Percentiles rank a stretch among this genome's conserved stretches.
These are phyloP conservation scores for Anguilla rostrata DNA, from an alignment of 2,113 vertebrate genomes.

Conservation along the genomic window DNA sequence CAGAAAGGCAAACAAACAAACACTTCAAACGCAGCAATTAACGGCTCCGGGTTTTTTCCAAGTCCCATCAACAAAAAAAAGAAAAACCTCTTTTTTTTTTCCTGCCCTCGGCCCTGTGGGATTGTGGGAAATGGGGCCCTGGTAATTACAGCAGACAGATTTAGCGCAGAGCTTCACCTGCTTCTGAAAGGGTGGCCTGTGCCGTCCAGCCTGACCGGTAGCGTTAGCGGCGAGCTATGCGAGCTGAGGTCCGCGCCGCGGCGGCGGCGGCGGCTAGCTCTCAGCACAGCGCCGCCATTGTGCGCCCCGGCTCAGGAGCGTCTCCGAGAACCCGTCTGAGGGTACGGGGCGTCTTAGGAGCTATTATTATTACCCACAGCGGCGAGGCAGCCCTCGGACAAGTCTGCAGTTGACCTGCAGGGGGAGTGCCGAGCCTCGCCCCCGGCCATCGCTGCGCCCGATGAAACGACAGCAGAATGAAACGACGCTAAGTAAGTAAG, in stretches of 20 bases:
- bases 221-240: neutral
- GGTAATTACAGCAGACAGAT: neutral
- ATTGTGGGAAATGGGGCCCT: neutral
- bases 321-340: neutral
- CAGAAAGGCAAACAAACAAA: neutral
- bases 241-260: neutral
- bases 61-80: neutral
- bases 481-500: neutral
- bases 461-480: neutral
- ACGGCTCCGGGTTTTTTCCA: neutral
- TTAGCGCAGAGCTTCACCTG: constrained; percentile 12
- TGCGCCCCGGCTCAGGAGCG: neutral
- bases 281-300: neutral
- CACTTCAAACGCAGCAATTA: constrained; percentile 1
- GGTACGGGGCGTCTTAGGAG: neutral
- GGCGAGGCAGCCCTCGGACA: neutral
- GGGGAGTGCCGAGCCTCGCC: neutral
- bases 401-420: neutral
- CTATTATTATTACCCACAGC: neutral
- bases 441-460: too few species aligned
- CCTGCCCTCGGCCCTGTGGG: neutral
- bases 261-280: neutral
- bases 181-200: constrained; percentile 4
- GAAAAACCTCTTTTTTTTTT: neutral
- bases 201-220: neutral